phyloP scores from a whole-genome alignment of 1,140 invertebrate species.

The Leptinotarsa texana region DNA sequence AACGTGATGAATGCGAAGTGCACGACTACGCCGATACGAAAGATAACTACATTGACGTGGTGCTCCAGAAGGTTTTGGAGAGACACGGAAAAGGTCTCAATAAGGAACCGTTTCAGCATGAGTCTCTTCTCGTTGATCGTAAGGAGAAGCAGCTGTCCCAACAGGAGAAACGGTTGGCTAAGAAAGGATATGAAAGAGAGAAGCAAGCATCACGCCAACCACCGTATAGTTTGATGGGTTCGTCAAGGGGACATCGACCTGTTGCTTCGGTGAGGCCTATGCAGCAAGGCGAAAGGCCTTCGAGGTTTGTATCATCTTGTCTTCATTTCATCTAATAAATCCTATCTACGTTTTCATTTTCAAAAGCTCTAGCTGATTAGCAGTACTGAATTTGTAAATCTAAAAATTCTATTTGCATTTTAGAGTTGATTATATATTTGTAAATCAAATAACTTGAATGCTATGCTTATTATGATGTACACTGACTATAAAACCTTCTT shows the following conservation, averaged over 20 bases:
- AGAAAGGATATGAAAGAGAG: slow-evolving; percentile 91
- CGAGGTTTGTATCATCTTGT: slow-evolving; percentile 22
- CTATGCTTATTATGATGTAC: too few relatives aligned
- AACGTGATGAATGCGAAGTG: slow-evolving; percentile 72
- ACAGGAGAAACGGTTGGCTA: slow-evolving; percentile 91
- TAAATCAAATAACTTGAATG: too few relatives aligned
- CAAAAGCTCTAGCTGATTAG: too few relatives aligned
- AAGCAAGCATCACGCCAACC: slow-evolving; percentile 80
- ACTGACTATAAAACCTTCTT: too few relatives aligned
- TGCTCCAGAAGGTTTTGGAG: slow-evolving; percentile 74
- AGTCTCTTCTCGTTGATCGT: slow-evolving; percentile 91
- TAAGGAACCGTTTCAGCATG: slow-evolving; percentile 94
- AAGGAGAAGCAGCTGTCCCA: slow-evolving; percentile 95
- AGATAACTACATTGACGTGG: slow-evolving; percentile 78
- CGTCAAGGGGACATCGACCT: slow-evolving; percentile 60
- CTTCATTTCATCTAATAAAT: not conserved
- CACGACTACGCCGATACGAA: slow-evolving; percentile 72
- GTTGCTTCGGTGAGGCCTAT: slow-evolving; percentile 59
- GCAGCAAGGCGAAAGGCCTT: slow-evolving; percentile 34
- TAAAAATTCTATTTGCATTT: too few relatives aligned
- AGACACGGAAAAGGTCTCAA: slow-evolving; percentile 72
- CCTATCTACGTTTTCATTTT: too few relatives aligned
- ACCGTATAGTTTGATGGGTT: slow-evolving; percentile 62
- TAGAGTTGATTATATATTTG: too few relatives aligned
- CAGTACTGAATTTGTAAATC: too few relatives aligned